Evolutionary conservation across 2,888 invertebrate species (phyloP).

Genomic region (Dryobota labecula): DNA sequence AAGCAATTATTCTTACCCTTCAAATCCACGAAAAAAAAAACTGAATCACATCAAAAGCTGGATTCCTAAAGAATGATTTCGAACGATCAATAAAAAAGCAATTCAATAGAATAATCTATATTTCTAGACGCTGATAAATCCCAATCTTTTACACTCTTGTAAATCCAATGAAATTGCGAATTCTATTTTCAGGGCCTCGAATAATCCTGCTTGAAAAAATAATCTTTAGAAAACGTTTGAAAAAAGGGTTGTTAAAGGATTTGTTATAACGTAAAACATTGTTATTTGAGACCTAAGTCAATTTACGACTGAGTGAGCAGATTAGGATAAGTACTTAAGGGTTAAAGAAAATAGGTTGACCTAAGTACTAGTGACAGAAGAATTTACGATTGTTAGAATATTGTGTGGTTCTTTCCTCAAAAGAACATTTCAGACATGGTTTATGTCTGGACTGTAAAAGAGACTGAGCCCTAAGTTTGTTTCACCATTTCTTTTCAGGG

Average conservation of each 20-base stretch:
- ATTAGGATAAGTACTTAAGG: constrained; percentile 9
- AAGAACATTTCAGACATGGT: no score
- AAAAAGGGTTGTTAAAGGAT: constrained; percentile 19
- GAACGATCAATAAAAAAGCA: constrained; percentile 44
- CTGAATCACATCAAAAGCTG: constrained; percentile 1
- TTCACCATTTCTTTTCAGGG: no score
- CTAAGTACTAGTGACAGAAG: background rate
- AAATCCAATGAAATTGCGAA: constrained; percentile 41
- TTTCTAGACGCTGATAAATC: constrained; percentile 50
- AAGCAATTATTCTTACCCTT: constrained; percentile 1
- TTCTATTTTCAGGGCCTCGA: constrained; percentile 36
- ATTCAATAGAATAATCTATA: constrained; percentile 50
- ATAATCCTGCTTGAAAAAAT: constrained; percentile 27
- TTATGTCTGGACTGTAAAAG: no score
- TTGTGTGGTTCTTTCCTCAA: no score
- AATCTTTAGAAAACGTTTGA: constrained; percentile 21
- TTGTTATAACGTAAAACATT: constrained; percentile 17
- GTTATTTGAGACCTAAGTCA: constrained; percentile 17
- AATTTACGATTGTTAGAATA: background rate
- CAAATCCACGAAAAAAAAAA: background rate
- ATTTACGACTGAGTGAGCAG: constrained; percentile 3
- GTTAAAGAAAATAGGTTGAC: constrained; percentile 16
- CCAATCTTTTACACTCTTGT: constrained; percentile 35
- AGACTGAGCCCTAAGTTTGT: no score
- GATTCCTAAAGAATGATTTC: constrained; percentile 23